Conservation (phyloP, 2,888 invertebrate genomes). For the Baronia brevicornis region DNA sequence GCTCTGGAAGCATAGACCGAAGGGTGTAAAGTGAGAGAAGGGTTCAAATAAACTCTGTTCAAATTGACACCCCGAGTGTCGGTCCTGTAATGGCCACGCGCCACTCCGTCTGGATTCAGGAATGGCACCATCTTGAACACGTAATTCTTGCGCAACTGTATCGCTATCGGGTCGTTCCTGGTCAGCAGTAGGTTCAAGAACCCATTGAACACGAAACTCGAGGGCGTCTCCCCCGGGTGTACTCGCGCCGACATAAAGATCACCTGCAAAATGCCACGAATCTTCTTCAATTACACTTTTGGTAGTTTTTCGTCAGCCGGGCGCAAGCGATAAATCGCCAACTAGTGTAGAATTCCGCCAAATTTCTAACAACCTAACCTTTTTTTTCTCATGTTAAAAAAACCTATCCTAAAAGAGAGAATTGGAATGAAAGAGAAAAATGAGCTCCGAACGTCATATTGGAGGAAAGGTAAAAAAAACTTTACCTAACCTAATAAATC, state of each 20-base stretch:
- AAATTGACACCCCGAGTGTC: conserved; percentile 92
- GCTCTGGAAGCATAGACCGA: conserved; percentile 90
- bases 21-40: conserved; percentile 83
- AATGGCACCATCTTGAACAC: conserved; percentile 95
- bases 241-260: conserved; percentile 92
- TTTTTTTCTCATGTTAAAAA: too few relatives aligned
- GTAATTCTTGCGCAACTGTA: conserved; percentile 81
- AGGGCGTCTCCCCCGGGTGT: conserved; percentile 94
- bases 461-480: too few relatives aligned
- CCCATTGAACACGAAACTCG: conserved; percentile 93
- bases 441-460: too few relatives aligned
- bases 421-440: too few relatives aligned
- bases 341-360: too few relatives aligned
- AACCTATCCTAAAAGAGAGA: too few relatives aligned
- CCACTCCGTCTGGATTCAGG: conserved; percentile 94
- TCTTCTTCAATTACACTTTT: too few relatives aligned
- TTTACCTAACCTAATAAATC: too few relatives aligned
- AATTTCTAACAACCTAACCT: too few relatives aligned
- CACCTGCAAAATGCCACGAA: conserved; percentile 79
- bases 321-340: too few relatives aligned
- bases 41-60: conserved; percentile 90
- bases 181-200: conserved; percentile 86
- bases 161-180: conserved; percentile 84
- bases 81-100: conserved; percentile 88
- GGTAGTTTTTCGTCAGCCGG: too few relatives aligned